Evolutionary conservation across 2,888 invertebrate species (phyloP).

Genomic region (Spodoptera littoralis): DNA sequence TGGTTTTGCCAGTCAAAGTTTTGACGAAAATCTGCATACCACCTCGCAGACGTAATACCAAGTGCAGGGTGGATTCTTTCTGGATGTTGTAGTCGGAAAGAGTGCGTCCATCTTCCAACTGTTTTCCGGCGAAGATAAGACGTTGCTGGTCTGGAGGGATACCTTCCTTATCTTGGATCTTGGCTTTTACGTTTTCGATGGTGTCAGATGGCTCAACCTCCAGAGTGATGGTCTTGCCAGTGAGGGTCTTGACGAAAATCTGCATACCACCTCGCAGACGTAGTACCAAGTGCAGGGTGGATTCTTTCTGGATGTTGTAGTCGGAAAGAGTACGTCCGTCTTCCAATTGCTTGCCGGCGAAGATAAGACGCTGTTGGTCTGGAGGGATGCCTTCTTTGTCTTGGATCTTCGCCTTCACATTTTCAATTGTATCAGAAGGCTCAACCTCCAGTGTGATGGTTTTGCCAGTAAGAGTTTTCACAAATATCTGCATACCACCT

Average conservation of each 20-base stretch:
- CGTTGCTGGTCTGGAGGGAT: slow-evolving; percentile 81
- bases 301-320: slow-evolving; percentile 80
- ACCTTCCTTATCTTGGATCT: slow-evolving; percentile 80
- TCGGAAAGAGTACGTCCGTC: slow-evolving; percentile 78
- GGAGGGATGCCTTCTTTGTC: slow-evolving; percentile 80
- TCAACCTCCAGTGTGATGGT: slow-evolving; percentile 76
- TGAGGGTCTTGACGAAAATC: slow-evolving; percentile 79
- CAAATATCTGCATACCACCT: slow-evolving; percentile 94
- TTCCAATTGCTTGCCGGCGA: slow-evolving; percentile 77
- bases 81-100: slow-evolving; percentile 80
- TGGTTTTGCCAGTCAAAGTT: slow-evolving; percentile 75
- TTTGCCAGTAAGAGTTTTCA: slow-evolving; percentile 96
- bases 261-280: slow-evolving; percentile 80
- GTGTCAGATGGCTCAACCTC: slow-evolving; percentile 79
- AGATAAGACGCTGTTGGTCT: slow-evolving; percentile 77
- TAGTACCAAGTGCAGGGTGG: slow-evolving; percentile 74
- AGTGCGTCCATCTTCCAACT: slow-evolving; percentile 79
- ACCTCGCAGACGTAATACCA: slow-evolving; percentile 76
- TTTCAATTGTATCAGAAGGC: slow-evolving; percentile 77
- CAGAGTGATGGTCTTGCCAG: slow-evolving; percentile 79
- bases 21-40: slow-evolving; percentile 81
- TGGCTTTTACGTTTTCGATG: slow-evolving; percentile 80
- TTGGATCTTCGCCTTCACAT: slow-evolving; percentile 79
- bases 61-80: slow-evolving; percentile 78
- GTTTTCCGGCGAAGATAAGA: slow-evolving; percentile 79